Base-by-base conservation (phyloP, 1,140 invertebrate species). In the Pachypeltis micranthus region DNA sequence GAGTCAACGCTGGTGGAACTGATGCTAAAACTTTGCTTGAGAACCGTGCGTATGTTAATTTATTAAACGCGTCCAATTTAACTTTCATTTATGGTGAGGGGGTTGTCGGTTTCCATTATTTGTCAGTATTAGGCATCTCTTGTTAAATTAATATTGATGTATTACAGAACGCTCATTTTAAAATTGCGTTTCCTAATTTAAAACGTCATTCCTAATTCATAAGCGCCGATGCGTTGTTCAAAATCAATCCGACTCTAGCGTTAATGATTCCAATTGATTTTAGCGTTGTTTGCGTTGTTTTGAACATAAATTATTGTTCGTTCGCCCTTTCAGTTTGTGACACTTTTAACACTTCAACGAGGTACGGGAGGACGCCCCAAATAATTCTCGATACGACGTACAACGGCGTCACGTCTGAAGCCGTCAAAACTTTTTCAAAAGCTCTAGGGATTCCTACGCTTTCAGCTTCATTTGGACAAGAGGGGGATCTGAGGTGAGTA, bases 381-480 rank as follows among this genome's bases (percentile, higher is more conserved):
- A 72, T 92, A 0, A 80, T 92, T 7, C 72, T 93, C 62, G 90
- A 92, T 70, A 83, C 85, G 10, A 92, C 90, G 1, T 84, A 82
- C 69, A 81, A 81, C 16, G 88, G 88, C 2, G 76, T 85, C 21
- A 81, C 84, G 1, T 88, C 88, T 0, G 89, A 93, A 72, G 84
- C 86, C 1, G 85, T 90, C 0, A 90, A 92, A 72, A 85, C 87
- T 0, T 85, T 93, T 68, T 86, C 86, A 0, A 79, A 83, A 25
- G 83, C 87, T 1, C 71, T 93, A 44, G 87, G 83, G 0, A 71
- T 93, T 62, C 90, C 91, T 2, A 93, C 90, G 0, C 78, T 93
- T 10, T 86, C 85, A 31, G 84, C 85, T 1, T 88, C 90, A 23
- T 93, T 87, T 70, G 91, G 90, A 0, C 87, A 91, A 70, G 79